Conservation (phyloP, 2,113 vertebrate genomes). For the Aplodontia rufa region DNA sequence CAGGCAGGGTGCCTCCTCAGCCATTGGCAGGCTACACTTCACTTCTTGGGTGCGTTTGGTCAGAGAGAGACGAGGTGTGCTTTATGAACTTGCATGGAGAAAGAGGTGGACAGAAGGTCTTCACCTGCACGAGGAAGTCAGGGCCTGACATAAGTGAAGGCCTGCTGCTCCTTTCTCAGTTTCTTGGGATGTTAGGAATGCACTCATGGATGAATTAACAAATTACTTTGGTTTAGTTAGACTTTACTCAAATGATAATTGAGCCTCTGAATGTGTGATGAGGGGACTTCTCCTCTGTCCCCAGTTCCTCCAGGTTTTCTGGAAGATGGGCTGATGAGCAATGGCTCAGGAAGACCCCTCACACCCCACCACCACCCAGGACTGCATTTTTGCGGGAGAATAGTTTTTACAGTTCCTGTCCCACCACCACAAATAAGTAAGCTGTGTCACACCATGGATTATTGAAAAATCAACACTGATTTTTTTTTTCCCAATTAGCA, state of each 20-base stretch:
- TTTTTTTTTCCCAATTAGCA: background rate
- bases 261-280: background rate
- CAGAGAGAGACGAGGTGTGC: background rate
- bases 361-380: background rate
- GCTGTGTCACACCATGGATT: background rate
- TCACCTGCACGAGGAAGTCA: background rate
- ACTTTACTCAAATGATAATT: background rate
- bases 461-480: background rate
- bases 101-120: background rate
- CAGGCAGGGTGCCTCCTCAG: background rate
- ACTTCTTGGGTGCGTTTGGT: background rate
- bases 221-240: background rate
- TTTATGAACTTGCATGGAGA: background rate
- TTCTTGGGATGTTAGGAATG: conserved; percentile 15
- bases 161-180: background rate
- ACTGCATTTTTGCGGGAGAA: background rate
- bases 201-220: background rate
- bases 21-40: background rate
- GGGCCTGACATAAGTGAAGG: background rate
- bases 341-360: background rate
- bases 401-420: background rate
- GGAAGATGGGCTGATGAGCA: background rate
- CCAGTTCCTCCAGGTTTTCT: background rate
- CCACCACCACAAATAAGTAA: background rate
- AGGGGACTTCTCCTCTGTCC: background rate